Percentiles rank a stretch among this genome's conserved stretches.
These are phyloP conservation scores for Lomographa bimaculata DNA, from an alignment of 2,888 invertebrate genomes.

Conservation along the genomic window DNA sequence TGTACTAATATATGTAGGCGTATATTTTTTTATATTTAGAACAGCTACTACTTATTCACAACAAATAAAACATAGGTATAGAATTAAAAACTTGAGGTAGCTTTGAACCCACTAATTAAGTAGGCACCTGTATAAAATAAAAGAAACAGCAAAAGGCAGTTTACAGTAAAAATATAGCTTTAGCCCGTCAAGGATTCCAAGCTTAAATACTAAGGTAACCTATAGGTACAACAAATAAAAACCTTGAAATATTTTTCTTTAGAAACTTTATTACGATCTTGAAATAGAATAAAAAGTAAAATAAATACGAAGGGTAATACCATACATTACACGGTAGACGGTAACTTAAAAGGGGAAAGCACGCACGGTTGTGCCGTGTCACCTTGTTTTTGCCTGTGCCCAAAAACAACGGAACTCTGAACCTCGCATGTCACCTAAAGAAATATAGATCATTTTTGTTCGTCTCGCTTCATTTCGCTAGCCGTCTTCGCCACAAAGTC, in stretches of 20 bases:
- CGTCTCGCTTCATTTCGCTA: conserved; percentile 69
- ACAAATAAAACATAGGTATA: no score
- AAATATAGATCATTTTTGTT: conserved; percentile 67
- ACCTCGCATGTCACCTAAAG: conserved; percentile 58
- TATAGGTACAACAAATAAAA: conserved; percentile 17
- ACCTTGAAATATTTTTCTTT: conserved; percentile 19
- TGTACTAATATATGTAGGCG: no score
- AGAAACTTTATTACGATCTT: conserved; percentile 14
- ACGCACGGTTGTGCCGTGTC: conserved; percentile 52
- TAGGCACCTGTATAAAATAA: no score
- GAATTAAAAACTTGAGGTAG: no score
- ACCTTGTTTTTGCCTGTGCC: conserved; percentile 51
- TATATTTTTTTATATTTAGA: no score
- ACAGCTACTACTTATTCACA: no score
- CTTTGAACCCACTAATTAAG: no score
- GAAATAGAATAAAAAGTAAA: conserved; percentile 21
- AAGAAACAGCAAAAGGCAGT: conserved; percentile 4
- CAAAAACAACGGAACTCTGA: conserved; percentile 52
- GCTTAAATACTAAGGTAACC: conserved; percentile 18
- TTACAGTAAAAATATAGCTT: conserved; percentile 19
- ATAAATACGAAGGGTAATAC: conserved; percentile 17
- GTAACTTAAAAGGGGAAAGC: conserved; percentile 44
- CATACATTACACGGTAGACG: conserved; percentile 37
- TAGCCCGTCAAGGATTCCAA: conserved; percentile 25
- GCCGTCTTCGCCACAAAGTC: conserved; percentile 65